These are phyloP conservation scores for Agapetus fuscipes DNA, from an alignment of 2,888 invertebrate genomes.

Conservation along the genomic window DNA sequence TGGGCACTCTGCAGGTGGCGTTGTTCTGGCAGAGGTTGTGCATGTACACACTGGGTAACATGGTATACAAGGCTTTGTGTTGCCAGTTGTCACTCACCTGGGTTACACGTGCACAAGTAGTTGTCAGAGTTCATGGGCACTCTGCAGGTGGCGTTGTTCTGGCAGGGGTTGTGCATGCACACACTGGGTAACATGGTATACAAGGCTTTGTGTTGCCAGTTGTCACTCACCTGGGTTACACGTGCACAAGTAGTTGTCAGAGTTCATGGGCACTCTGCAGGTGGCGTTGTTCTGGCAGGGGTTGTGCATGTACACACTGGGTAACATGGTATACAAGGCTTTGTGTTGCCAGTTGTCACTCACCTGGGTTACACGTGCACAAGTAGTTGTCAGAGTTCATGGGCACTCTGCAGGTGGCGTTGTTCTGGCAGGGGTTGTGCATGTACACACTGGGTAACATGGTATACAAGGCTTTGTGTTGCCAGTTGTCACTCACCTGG, in stretches of 20 bases:
- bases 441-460: no score
- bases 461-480: no score
- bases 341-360: no score
- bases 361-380: conserved; percentile 51
- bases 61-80: no score
- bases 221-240: conserved; percentile 49
- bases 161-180: conserved; percentile 69
- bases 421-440: conserved; percentile 68
- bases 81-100: no score
- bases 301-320: conserved; percentile 61
- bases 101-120: conserved; percentile 49
- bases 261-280: conserved; percentile 55
- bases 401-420: conserved; percentile 63
- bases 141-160: conserved; percentile 68
- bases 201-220: no score
- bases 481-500: conserved; percentile 48
- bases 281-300: conserved; percentile 75
- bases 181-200: no score
- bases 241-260: conserved; percentile 46
- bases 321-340: no score
- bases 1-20: conserved; percentile 61
- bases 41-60: no score
- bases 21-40: conserved; percentile 71
- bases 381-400: conserved; percentile 44
- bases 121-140: conserved; percentile 47